phyloP scores from a whole-genome alignment of 1,140 invertebrate genomes.

The Diorhabda carinulata region DNA sequence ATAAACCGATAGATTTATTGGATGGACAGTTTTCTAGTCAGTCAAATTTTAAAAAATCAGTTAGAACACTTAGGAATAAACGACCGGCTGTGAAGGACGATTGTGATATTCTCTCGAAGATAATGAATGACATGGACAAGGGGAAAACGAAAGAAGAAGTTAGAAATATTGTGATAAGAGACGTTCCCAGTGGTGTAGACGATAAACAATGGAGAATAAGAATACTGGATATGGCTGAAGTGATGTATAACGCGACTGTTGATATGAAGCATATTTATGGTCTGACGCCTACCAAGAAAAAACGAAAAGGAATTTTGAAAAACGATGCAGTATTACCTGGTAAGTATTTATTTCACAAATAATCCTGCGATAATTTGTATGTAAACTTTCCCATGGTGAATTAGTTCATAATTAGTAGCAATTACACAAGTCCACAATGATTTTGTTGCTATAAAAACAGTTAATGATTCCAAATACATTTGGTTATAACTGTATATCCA shows the following conservation, averaged over 20 bases:
- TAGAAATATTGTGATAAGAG: not conserved
- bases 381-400: too few relatives aligned
- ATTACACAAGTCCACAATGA: too few relatives aligned
- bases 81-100: not conserved
- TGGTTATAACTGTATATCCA: too few relatives aligned
- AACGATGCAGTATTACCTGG: not conserved
- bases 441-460: too few relatives aligned
- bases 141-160: not conserved
- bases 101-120: conserved; percentile 14
- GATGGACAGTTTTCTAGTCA: conserved; percentile 6
- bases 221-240: conserved; percentile 13
- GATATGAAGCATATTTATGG: not conserved
- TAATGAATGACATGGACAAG: conserved; percentile 12
- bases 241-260: not conserved
- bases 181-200: not conserved
- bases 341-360: conserved; percentile 5
- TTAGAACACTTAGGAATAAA: not conserved
- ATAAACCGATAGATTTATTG: not conserved
- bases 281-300: not conserved
- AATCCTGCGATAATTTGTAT: too few relatives aligned
- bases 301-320: conserved; percentile 6
- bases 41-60: not conserved
- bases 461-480: too few relatives aligned
- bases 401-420: too few relatives aligned
- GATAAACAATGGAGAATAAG: conserved; percentile 15